Percentiles rank a stretch among this genome's conserved stretches.
Conservation (phyloP, 2,888 invertebrate species). For the Caenorhabditis wallacei region DNA sequence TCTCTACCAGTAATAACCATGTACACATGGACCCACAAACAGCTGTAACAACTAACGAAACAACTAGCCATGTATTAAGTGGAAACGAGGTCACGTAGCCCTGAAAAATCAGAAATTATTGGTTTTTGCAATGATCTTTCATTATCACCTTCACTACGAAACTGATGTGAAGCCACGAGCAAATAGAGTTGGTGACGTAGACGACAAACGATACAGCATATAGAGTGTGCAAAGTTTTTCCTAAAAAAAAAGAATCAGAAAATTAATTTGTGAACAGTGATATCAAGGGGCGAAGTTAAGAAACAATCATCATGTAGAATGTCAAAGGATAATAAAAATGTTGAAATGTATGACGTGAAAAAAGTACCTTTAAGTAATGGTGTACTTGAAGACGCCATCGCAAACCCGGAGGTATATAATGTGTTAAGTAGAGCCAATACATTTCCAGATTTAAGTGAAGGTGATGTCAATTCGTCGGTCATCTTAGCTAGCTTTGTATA, state of each 20-base stretch:
- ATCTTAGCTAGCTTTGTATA: slow-evolving; percentile 38
- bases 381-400: slow-evolving; percentile 77
- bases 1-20: slow-evolving; percentile 80
- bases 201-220: slow-evolving; percentile 82
- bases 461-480: slow-evolving; percentile 63
- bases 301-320: too few species aligned
- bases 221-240: slow-evolving; percentile 81
- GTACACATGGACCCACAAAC: slow-evolving; percentile 82
- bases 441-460: slow-evolving; percentile 68
- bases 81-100: slow-evolving; percentile 82
- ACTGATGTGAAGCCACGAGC: slow-evolving; percentile 82
- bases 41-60: slow-evolving; percentile 69
- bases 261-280: background rate
- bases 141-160: slow-evolving; percentile 72
- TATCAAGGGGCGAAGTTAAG: slow-evolving; percentile 14
- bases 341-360: background rate
- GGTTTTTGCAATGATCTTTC: slow-evolving; percentile 15
- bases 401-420: slow-evolving; percentile 82
- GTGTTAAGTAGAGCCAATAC: slow-evolving; percentile 81
- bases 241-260: slow-evolving; percentile 61
- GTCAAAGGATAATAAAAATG: too few species aligned
- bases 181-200: slow-evolving; percentile 77
- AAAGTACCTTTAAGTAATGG: slow-evolving; percentile 74
- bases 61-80: slow-evolving; percentile 78
- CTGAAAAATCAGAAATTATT: slow-evolving; percentile 40